Base-by-base conservation (phyloP, 53 echinoderm and acorn worm species). In the Crossaster papposus region DNA sequence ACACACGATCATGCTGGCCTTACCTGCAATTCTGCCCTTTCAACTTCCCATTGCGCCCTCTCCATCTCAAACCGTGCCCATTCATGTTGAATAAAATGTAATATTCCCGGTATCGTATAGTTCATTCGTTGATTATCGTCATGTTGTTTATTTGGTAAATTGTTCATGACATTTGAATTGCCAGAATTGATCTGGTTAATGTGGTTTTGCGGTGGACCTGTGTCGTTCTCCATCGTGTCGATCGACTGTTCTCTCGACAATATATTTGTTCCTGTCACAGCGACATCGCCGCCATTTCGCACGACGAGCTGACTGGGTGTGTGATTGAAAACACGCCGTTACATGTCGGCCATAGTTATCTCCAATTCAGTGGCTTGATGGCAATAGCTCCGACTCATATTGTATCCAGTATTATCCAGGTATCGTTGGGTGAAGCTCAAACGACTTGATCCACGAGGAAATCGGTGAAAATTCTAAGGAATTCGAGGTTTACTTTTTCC, bases 51-150 rank as follows among this genome's bases (percentile, higher is more conserved):
- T 80, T 97, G 97, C 83, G 97, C 95, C 85, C 97, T 90, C 92
- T 97, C 95, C 97, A 95, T 97, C 92, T 97, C 97, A 72, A 97
- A 97, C 77, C 95, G 94, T 79, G 97, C 94, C 97, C 97, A 97
- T 91, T 97, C 97, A 94, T 95, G 95, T 84, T 97, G 97, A 91
- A 97, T 95, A 97, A 97, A 97, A 95, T 97, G 97, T 93, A 97
- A 95, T 80, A 97, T 97, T 95, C 97, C 97, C 18, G 97, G 97
- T 80, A 97, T 97, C 58, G 97, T 95, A 30, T 95, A 97, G 86
- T 95, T 97, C 79, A 92, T 81, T 92, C 95, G 83, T 79, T 88
- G 91, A 81, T 94, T 94, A 91, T 95, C 97, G 62, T 97, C 97
- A 79, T 93, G 93, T 80, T 93, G 91, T 90, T 94, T 95, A 77